Conservation (phyloP, 2,888 invertebrate species). For the Rhaphigaster nebulosa region DNA sequence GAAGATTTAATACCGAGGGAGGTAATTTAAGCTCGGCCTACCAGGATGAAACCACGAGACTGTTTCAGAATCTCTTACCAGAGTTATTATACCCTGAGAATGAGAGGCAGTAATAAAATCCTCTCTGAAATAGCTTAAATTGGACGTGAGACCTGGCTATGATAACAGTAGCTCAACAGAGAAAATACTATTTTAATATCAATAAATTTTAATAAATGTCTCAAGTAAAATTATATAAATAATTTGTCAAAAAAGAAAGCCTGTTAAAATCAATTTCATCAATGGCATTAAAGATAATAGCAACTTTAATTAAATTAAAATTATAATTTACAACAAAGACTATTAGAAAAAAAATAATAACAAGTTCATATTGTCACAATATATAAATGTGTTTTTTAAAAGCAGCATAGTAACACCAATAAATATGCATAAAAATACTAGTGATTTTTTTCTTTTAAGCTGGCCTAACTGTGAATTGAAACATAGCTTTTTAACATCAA, state of each 20-base stretch:
- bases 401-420: conserved; percentile 6
- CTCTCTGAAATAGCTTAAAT: too few relatives aligned
- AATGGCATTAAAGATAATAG: neutral
- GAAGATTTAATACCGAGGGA: too few relatives aligned
- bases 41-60: too few relatives aligned
- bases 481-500: neutral
- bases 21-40: too few relatives aligned
- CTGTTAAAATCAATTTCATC: neutral
- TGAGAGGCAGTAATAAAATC: too few relatives aligned
- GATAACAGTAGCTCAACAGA: too few relatives aligned
- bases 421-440: neutral
- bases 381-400: conserved; percentile 21
- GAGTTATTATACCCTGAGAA: too few relatives aligned
- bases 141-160: too few relatives aligned
- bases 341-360: conserved; percentile 7
- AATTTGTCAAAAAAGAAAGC: neutral
- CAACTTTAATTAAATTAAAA: neutral
- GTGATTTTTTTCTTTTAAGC: neutral
- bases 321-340: neutral
- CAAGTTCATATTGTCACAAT: conserved; percentile 53
- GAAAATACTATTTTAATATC: neutral
- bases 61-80: too few relatives aligned
- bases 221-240: neutral
- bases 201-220: neutral
- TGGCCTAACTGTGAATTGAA: neutral